A percentile compares a stretch with the other conserved stretches of the same genome.
phyloP scores from a whole-genome alignment of 2,888 invertebrate genomes.

The Azorinus chamasolen region DNA sequence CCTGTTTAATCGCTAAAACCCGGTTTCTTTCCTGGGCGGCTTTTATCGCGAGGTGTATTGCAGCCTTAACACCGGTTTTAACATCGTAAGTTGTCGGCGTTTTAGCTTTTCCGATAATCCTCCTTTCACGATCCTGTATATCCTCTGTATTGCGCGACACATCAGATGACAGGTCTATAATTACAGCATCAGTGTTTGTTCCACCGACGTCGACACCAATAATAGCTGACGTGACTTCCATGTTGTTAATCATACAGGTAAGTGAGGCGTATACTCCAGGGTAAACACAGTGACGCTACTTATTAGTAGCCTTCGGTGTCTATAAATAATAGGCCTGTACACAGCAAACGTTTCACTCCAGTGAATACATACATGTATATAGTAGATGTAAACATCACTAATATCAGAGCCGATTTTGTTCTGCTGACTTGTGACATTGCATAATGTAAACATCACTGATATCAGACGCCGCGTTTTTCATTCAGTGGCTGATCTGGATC shows the following conservation, averaged over 20 bases:
- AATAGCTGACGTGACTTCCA: conserved; percentile 55
- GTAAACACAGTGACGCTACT: no score
- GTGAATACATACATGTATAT: no score
- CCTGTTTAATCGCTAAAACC: conserved; percentile 63
- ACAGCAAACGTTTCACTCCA: no score
- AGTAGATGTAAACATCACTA: no score
- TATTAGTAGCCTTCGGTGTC: no score
- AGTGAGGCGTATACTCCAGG: no score
- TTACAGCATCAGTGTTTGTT: conserved; percentile 84
- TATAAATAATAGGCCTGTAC: no score
- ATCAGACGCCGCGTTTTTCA: no score
- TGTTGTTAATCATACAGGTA: conserved; percentile 1
- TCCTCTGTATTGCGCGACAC: neutral
- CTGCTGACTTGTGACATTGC: no score
- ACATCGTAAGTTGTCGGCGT: conserved; percentile 80
- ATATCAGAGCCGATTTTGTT: no score
- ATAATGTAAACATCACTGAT: no score
- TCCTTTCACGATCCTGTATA: conserved; percentile 9
- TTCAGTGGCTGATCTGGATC: no score
- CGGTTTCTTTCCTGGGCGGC: conserved; percentile 36
- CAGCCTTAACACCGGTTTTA: conserved; percentile 72
- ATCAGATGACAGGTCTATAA: conserved; percentile 58
- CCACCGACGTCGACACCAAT: conserved; percentile 85
- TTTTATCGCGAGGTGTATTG: conserved; percentile 55
- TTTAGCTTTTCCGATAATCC: conserved; percentile 75